These are phyloP conservation scores for Neodiprion lecontei DNA, from an alignment of 1,140 invertebrate genomes.

Conservation along the genomic window DNA sequence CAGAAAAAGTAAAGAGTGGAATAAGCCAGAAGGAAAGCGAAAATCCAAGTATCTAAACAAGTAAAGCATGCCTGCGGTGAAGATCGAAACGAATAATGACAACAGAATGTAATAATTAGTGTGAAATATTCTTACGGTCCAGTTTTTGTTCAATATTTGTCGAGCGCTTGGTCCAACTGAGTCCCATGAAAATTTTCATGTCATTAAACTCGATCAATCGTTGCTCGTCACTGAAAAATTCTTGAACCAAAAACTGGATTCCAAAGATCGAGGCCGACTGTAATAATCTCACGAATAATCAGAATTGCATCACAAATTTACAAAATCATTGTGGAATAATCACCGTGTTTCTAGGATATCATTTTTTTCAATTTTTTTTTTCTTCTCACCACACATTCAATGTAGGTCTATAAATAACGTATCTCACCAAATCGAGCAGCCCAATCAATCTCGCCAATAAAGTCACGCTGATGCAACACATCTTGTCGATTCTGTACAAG, in stretches of 20 bases:
- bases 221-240: conserved; percentile 44
- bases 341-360: background rate
- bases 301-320: conserved; percentile 3
- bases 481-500: conserved; percentile 23
- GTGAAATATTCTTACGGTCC: conserved; percentile 19
- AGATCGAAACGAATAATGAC: background rate
- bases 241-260: conserved; percentile 53
- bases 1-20: conserved; percentile 41
- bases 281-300: conserved; percentile 24
- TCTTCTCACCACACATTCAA: too few relatives aligned
- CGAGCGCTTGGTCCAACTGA: conserved; percentile 52
- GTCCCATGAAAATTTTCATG: conserved; percentile 48
- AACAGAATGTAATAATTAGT: background rate
- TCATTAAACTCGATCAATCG: conserved; percentile 44
- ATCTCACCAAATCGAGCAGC: conserved; percentile 55
- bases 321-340: conserved; percentile 21
- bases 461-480: conserved; percentile 48
- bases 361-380: too few relatives aligned
- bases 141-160: conserved; percentile 32
- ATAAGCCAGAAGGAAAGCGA: conserved; percentile 46
- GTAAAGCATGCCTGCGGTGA: background rate
- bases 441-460: conserved; percentile 54
- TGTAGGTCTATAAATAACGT: background rate
- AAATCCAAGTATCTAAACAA: conserved; percentile 40
- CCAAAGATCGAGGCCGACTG: conserved; percentile 54